These are phyloP conservation scores for Neopipo cinnamomea DNA, from an alignment of 2,113 vertebrate species.

Conservation along the genomic window DNA sequence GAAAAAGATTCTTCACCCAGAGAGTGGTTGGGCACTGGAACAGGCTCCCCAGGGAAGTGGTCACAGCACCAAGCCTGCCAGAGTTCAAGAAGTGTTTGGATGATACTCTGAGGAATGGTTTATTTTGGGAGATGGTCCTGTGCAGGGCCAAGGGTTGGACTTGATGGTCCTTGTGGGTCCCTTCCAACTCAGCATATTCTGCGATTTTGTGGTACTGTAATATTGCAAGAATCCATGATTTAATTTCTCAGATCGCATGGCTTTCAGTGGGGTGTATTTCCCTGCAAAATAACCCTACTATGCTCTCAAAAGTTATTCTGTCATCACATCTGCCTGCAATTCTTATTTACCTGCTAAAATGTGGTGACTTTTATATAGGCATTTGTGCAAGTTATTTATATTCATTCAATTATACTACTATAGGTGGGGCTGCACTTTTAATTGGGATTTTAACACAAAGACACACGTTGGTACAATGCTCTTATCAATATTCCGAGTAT, in stretches of 20 bases:
- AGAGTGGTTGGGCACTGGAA: not conserved
- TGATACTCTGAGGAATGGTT: not conserved
- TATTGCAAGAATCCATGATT: not conserved
- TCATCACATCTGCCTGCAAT: not conserved
- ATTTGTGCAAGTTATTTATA: not conserved
- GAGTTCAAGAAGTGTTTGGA: not conserved
- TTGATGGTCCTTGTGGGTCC: not conserved
- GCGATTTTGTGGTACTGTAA: not conserved
- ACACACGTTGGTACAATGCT: not conserved
- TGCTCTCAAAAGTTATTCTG: not conserved
- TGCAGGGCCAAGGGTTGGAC: not conserved
- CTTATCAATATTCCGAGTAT: not conserved
- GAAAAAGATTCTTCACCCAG: not conserved
- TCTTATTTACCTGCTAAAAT: not conserved
- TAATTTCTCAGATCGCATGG: not conserved
- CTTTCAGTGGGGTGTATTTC: not conserved
- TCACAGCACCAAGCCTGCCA: not conserved
- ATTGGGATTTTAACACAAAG: not conserved
- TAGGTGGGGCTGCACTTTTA: not conserved
- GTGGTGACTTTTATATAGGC: not conserved
- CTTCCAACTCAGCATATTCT: not conserved
- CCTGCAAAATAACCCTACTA: not conserved
- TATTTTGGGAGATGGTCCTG: not conserved
- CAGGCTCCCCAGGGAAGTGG: not conserved
- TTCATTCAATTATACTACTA: not conserved